Conservation (phyloP, 1,140 invertebrate species). For the Lepidurus couesii region DNA sequence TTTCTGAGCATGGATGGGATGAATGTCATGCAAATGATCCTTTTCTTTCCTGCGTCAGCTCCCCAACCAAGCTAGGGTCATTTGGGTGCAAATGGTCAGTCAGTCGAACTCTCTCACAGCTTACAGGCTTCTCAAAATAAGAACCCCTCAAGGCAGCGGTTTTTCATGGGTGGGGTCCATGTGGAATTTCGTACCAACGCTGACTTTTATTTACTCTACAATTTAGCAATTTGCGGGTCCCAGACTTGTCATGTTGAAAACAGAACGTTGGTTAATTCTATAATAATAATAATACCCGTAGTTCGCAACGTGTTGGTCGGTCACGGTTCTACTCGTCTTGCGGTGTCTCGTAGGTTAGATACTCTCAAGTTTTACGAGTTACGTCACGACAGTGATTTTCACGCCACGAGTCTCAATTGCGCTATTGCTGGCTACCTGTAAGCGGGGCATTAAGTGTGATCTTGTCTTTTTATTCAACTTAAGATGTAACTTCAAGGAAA, state of each 20-base stretch:
- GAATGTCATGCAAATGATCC: conserved; percentile 15
- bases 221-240: too few species aligned
- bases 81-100: conserved; percentile 18
- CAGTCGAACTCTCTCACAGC: background rate
- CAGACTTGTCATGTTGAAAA: too few species aligned
- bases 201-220: background rate
- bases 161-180: conserved; percentile 12
- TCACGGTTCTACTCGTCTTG: too few species aligned
- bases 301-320: too few species aligned
- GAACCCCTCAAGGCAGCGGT: background rate
- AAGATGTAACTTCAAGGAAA: background rate
- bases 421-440: too few species aligned
- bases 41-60: conserved; percentile 1
- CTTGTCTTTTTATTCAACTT: background rate
- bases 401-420: too few species aligned
- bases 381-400: too few species aligned
- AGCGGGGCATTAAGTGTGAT: background rate
- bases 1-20: background rate
- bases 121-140: background rate
- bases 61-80: background rate
- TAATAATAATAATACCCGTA: too few species aligned
- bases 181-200: background rate
- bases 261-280: too few species aligned
- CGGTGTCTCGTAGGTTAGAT: too few species aligned
- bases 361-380: too few species aligned